A percentile compares a stretch with the other conserved stretches of the same genome.
Evolutionary conservation across 2,113 vertebrate genomes (phyloP).

Genomic region (Ibidorhyncha struthersii): DNA sequence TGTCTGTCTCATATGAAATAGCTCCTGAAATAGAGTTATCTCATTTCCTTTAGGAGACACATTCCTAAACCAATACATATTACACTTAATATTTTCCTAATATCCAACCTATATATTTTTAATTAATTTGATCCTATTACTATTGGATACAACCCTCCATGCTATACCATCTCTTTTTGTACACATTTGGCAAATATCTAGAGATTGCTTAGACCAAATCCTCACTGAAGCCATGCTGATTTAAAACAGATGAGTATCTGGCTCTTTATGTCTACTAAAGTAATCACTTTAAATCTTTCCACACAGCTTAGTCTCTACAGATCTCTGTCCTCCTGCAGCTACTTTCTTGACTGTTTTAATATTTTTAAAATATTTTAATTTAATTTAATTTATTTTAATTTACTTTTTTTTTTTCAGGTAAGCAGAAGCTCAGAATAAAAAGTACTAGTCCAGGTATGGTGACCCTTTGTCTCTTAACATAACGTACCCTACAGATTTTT

Average conservation of each 20-base stretch:
- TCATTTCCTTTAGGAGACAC: neutral
- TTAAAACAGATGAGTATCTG: neutral
- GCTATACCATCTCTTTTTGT: neutral
- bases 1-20: neutral
- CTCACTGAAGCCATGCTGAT: neutral
- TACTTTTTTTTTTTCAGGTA: neutral
- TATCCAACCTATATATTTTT: neutral
- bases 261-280: neutral
- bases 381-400: neutral
- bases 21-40: neutral
- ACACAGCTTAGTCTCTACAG: neutral
- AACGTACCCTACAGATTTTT: neutral
- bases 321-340: neutral
- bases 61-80: neutral
- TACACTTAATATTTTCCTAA: neutral
- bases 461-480: neutral
- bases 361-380: neutral
- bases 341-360: neutral
- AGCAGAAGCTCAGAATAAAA: neutral
- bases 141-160: neutral
- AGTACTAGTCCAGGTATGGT: neutral
- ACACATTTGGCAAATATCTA: neutral
- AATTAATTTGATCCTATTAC: neutral
- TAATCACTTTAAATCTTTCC: neutral
- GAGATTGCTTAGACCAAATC: neutral